Percentiles rank a stretch among this genome's conserved stretches.
Conservation (phyloP, 2,113 vertebrate species). For the Datnioides undecimradiatus region DNA sequence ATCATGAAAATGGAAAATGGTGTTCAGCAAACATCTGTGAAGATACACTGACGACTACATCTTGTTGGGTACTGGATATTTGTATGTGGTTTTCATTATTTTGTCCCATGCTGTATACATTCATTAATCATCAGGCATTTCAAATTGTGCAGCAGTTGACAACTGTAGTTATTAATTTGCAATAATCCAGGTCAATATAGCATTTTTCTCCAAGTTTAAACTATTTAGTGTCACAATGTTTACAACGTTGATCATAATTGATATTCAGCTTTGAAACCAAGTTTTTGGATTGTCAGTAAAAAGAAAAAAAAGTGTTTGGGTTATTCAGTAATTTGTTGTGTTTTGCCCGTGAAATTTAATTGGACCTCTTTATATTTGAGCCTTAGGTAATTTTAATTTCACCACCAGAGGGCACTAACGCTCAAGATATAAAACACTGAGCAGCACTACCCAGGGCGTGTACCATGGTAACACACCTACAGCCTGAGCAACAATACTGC, state of each 20-base stretch:
- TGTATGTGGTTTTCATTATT: background rate
- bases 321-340: background rate
- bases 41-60: background rate
- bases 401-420: constrained; percentile 57
- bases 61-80: background rate
- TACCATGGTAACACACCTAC: background rate
- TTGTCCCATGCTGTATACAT: background rate
- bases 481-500: background rate
- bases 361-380: background rate
- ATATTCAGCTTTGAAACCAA: background rate
- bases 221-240: background rate
- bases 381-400: background rate
- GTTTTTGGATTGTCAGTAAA: constrained; percentile 16
- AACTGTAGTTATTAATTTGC: background rate
- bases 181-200: background rate
- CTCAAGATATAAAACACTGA: background rate
- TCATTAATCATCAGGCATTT: background rate
- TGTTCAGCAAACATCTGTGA: background rate
- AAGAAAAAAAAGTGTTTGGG: background rate
- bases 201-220: background rate
- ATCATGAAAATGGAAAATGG: background rate
- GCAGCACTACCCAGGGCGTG: background rate
- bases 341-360: background rate
- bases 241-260: background rate
- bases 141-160: background rate